Base-by-base conservation (phyloP, 2,888 invertebrate species). In the Poecilus cupreus region DNA sequence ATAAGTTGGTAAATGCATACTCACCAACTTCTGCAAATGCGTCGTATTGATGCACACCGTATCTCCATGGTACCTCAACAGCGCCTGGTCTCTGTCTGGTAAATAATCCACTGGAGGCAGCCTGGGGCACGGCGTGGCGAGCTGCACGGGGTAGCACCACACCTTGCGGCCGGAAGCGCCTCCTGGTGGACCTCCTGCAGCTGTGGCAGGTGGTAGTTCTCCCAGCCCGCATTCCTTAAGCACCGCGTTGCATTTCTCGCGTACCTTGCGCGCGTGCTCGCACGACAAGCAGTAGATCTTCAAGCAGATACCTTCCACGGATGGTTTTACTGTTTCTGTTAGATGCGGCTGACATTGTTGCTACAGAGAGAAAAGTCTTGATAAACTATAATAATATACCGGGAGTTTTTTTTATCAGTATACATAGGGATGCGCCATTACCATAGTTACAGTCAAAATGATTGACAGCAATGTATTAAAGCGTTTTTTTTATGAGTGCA, bases 261-360 rank as follows among this genome's bases (percentile, higher is more conserved):
- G 92, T 51, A 98, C 95, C 90, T 97, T 98, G 83, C 95, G 94
- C 3, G 96, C 96, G 90, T 97, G 96, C 86, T 98, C 98, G 22
- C 95, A 94, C 0, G 98, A 97, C 60, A 97, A 90, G 87, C 96
- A 95, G 89, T 97, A 98, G 83, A 98, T 96, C 90, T 98, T 98
- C 78, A 94, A 91, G 88, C 98, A 98, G 84, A 98, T 96, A 43
- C 97, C 96, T 90, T 98, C 98, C 3, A 98, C 98, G 10, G 97
- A 98, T 39, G 93, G 93, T 89, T 97, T 97, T 0, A 98, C 98
- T 0, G 98, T 97, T 89, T 97, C 97, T 6, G 96, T 96, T 81
- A 98, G 91, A 89, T 98, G 98, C 2, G 98, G 98, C 88, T 98
- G 98, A 89, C 98, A 98, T 88, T 98, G 98, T 72, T 96, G 93